Conservation (phyloP, 2,888 invertebrate genomes). For the Ariolimax columbianus region DNA sequence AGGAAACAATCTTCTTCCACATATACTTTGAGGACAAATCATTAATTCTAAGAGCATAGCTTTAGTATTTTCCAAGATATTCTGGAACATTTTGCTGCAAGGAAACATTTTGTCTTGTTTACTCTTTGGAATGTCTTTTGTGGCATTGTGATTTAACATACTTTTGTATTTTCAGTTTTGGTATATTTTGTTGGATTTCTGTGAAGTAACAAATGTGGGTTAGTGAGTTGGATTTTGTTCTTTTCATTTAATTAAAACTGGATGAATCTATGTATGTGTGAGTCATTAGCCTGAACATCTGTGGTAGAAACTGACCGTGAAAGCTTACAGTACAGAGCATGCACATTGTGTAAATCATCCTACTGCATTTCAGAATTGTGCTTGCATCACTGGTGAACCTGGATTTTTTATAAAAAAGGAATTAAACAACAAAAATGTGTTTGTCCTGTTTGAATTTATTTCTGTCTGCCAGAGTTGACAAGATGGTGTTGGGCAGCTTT, state of each 20-base stretch:
- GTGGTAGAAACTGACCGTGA: not conserved
- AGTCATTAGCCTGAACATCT: slow-evolving; percentile 6
- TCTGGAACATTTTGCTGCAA: too few species aligned
- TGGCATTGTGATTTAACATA: not conserved
- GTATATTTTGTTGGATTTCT: not conserved
- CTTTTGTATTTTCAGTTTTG: not conserved
- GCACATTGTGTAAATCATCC: not conserved
- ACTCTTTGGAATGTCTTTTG: too few species aligned
- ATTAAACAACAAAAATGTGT: not conserved
- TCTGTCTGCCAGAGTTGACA: too few species aligned
- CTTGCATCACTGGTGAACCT: not conserved
- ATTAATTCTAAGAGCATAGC: too few species aligned
- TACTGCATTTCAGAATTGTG: not conserved
- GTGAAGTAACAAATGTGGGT: not conserved
- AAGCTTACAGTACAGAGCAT: not conserved
- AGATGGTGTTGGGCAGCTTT: too few species aligned
- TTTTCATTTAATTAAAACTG: not conserved
- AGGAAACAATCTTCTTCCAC: too few species aligned
- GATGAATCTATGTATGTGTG: not conserved
- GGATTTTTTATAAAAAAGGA: not conserved
- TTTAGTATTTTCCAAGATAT: too few species aligned
- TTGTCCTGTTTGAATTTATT: not conserved
- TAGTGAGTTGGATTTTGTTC: slow-evolving; percentile 4
- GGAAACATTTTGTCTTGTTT: too few species aligned
- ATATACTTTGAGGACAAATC: too few species aligned